phyloP scores from a whole-genome alignment of 2,888 invertebrate genomes.

The Limenitis camilla region DNA sequence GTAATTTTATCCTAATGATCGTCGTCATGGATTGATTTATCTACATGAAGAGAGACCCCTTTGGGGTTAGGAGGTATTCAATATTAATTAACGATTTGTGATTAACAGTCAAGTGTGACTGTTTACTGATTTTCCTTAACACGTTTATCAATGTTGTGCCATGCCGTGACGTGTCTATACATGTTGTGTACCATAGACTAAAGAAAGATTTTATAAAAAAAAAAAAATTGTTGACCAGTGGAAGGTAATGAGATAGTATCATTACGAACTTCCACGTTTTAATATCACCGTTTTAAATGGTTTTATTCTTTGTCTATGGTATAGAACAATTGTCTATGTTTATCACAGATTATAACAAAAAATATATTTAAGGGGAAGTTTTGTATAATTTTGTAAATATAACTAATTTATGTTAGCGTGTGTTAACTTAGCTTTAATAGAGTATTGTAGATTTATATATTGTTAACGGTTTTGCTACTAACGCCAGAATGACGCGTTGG shows the following conservation, averaged over 20 bases:
- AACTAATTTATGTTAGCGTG: constrained; percentile 62
- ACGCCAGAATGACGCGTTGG: background rate
- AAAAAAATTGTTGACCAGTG: too few relatives aligned
- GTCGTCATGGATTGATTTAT: too few relatives aligned
- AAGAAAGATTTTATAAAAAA: too few relatives aligned
- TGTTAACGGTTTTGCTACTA: constrained; percentile 25
- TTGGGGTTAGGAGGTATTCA: too few relatives aligned
- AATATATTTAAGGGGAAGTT: constrained; percentile 14
- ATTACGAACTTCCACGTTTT: too few relatives aligned
- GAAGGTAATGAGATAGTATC: too few relatives aligned
- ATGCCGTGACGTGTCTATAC: constrained; percentile 37
- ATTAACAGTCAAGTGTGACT: constrained; percentile 13
- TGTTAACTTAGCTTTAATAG: constrained; percentile 71
- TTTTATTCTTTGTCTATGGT: too few relatives aligned
- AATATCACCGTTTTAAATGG: too few relatives aligned
- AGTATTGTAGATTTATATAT: constrained; percentile 30
- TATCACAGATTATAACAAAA: constrained; percentile 2
- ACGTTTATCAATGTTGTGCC: constrained; percentile 40
- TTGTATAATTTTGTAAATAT: constrained; percentile 72
- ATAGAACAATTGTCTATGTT: background rate
- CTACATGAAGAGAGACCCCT: too few relatives aligned
- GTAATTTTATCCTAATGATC: too few relatives aligned
- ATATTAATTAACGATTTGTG: background rate
- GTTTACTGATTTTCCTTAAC: constrained; percentile 9
- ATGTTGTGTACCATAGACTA: background rate